Evolutionary conservation across 1,140 invertebrate species (phyloP).

Genomic region (Lucilia cuprina): DNA sequence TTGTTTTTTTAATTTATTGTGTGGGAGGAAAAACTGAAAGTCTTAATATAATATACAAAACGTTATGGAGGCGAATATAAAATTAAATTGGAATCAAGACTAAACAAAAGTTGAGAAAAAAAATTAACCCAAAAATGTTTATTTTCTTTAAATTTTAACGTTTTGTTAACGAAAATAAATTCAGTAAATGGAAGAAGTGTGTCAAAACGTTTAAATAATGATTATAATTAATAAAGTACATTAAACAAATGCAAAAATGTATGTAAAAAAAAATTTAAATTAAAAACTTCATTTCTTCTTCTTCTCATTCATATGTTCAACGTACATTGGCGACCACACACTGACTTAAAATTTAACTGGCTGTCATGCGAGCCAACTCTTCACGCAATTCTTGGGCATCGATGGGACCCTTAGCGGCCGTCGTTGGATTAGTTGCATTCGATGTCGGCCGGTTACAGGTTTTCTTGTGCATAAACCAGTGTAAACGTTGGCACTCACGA

Average conservation of each 20-base stretch:
- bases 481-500: constrained; percentile 89
- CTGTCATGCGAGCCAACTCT: constrained; percentile 51
- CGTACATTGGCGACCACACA: background rate
- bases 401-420: constrained; percentile 45
- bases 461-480: constrained; percentile 97
- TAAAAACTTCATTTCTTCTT: background rate
- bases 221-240: background rate
- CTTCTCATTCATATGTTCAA: background rate
- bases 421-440: constrained; percentile 29
- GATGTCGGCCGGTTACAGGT: constrained; percentile 69
- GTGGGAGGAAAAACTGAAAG: background rate
- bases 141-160: background rate
- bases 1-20: background rate
- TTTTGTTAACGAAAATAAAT: background rate
- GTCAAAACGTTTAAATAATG: background rate
- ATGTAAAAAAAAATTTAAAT: background rate
- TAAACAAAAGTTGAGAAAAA: background rate
- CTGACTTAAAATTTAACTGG: constrained; percentile 35
- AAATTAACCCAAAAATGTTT: background rate
- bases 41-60: background rate
- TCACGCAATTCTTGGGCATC: constrained; percentile 53
- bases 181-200: background rate
- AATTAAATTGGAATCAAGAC: background rate
- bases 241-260: no score
- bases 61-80: background rate